A percentile compares a stretch with the other conserved stretches of the same genome.
Conservation (phyloP, 2,888 invertebrate genomes). For the Trachelus tabidus region DNA sequence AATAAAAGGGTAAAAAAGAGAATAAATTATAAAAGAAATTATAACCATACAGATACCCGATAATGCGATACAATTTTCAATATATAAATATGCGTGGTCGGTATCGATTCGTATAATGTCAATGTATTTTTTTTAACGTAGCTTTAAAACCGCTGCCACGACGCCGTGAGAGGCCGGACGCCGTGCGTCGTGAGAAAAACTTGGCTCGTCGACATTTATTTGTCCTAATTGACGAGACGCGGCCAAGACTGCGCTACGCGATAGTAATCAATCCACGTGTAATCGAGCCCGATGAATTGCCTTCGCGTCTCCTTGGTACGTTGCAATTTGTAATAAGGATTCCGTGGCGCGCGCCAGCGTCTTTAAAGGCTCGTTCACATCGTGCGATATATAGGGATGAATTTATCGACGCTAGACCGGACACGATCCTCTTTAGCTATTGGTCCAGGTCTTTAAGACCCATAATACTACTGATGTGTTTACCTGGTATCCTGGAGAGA, state of each 20-base stretch:
- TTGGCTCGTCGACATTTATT: conserved; percentile 3
- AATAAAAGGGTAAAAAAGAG: not conserved
- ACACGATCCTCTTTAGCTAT: not conserved
- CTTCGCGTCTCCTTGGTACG: not conserved
- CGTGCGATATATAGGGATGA: not conserved
- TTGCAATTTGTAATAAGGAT: not conserved
- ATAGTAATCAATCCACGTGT: conserved; percentile 5
- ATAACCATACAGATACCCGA: not conserved
- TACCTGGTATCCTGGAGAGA: not conserved
- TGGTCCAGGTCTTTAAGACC: not conserved
- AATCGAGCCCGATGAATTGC: not conserved
- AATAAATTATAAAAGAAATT: not conserved
- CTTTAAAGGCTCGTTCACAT: not conserved
- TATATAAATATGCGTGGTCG: not conserved
- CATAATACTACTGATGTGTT: not conserved
- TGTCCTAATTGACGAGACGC: conserved; percentile 4
- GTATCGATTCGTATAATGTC: not conserved
- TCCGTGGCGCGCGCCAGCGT: not conserved
- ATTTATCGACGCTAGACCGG: not conserved
- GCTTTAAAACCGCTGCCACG: not conserved
- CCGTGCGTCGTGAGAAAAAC: not conserved
- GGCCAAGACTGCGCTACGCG: not conserved
- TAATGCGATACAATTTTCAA: not conserved
- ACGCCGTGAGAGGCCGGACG: not conserved
- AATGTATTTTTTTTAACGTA: not conserved